phyloP scores from a whole-genome alignment of 1,140 invertebrate genomes.

The Apis laboriosa region DNA sequence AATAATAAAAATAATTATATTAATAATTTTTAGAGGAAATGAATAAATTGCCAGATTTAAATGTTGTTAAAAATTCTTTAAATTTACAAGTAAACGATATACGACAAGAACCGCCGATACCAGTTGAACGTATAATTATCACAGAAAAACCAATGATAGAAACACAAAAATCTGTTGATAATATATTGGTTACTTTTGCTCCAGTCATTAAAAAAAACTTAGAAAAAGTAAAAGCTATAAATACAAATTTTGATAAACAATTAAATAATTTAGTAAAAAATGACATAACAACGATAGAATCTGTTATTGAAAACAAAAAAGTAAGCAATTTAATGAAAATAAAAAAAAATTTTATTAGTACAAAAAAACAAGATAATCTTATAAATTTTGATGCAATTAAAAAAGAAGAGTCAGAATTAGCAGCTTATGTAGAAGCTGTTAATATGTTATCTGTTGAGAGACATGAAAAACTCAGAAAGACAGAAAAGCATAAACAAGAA shows the following conservation, averaged over 20 bases:
- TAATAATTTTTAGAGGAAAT: conserved; percentile 43
- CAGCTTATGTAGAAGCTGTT: conserved; percentile 67
- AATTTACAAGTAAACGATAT: conserved; percentile 61
- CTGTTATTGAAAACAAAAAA: conserved; percentile 75
- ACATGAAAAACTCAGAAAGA: conserved; percentile 81
- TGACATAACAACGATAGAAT: conserved; percentile 70
- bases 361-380: conserved; percentile 68
- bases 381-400: conserved; percentile 79
- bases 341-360: conserved; percentile 65
- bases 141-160: conserved; percentile 58
- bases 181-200: conserved; percentile 41
- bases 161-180: conserved; percentile 51
- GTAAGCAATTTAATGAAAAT: conserved; percentile 78
- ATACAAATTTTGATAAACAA: conserved; percentile 44
- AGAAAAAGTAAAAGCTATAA: conserved; percentile 56
- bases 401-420: conserved; percentile 79
- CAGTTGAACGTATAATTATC: conserved; percentile 75
- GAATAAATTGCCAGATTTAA: conserved; percentile 22
- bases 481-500: conserved; percentile 82
- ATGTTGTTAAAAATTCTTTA: conserved; percentile 33
- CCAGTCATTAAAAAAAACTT: conserved; percentile 60
- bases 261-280: conserved; percentile 24
- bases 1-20: neutral
- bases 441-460: conserved; percentile 67
- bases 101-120: conserved; percentile 81